phyloP scores from a whole-genome alignment of 2,797 vertebrate genomes.

The Echeneis naucrates region DNA sequence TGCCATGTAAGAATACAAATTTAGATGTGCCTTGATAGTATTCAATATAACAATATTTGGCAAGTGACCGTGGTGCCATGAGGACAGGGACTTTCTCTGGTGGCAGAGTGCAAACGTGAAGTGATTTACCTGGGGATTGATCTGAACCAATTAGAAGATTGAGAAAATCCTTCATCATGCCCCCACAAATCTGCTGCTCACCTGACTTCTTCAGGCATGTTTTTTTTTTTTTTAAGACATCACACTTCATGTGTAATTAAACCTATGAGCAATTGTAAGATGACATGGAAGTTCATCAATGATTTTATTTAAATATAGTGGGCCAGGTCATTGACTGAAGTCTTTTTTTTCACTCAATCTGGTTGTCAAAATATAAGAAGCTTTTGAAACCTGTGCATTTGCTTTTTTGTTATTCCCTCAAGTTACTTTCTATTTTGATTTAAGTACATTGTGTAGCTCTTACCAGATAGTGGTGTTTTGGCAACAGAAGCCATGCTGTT shows the following conservation, averaged over 20 bases:
- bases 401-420: background rate
- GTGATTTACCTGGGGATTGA: slow-evolving; percentile 44
- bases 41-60: background rate
- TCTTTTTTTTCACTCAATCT: background rate
- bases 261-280: background rate
- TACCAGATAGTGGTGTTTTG: slow-evolving; percentile 77
- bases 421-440: background rate
- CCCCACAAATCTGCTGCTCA: slow-evolving; percentile 21
- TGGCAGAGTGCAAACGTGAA: background rate
- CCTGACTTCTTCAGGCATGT: slow-evolving; percentile 12
- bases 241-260: background rate
- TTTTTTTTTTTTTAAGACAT: slow-evolving; percentile 5
- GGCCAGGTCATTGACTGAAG: background rate
- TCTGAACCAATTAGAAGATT: slow-evolving; percentile 45
- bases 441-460: background rate
- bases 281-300: background rate
- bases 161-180: slow-evolving; percentile 7
- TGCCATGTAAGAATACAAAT: background rate
- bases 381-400: rapidly evolving
- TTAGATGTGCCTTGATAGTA: background rate
- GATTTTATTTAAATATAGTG: background rate
- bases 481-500: slow-evolving; percentile 76
- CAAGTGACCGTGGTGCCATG: background rate
- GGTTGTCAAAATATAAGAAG: slow-evolving; percentile 3
- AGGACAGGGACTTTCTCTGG: slow-evolving; percentile 1